These are phyloP conservation scores for Papilio polytes DNA, from an alignment of 1,140 invertebrate species.

Conservation along the genomic window DNA sequence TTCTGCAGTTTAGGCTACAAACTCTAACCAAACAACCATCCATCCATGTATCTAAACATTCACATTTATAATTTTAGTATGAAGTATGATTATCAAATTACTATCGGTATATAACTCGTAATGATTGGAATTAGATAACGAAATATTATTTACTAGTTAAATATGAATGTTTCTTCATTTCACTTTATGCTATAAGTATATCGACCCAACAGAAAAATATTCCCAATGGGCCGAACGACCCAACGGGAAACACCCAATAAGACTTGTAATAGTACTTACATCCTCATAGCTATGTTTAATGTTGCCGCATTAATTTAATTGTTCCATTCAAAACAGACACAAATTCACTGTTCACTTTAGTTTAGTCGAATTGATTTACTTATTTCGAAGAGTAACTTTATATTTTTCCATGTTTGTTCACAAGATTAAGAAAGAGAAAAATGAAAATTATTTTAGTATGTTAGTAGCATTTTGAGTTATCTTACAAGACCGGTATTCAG, in stretches of 20 bases:
- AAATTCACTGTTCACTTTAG: not conserved
- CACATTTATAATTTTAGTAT: too few species aligned
- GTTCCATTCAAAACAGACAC: not conserved
- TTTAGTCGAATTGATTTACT: not conserved
- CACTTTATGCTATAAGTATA: too few species aligned
- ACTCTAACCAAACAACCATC: too few species aligned
- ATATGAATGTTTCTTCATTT: too few species aligned
- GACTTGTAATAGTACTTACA: not conserved
- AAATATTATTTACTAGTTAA: too few species aligned
- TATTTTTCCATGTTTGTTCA: not conserved
- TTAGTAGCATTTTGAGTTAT: slow-evolving; percentile 22
- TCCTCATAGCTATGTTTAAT: not conserved
- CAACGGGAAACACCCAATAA: not conserved
- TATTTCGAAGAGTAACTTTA: not conserved
- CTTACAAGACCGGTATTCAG: not conserved
- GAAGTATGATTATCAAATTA: too few species aligned
- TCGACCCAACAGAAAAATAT: too few species aligned
- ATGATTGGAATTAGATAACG: too few species aligned
- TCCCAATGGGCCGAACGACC: too few species aligned
- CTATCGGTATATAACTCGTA: too few species aligned
- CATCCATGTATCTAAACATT: too few species aligned
- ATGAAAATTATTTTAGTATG: not conserved
- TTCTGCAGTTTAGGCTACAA: too few species aligned
- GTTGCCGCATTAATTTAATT: not conserved
- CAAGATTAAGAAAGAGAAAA: not conserved